Conservation (phyloP, 2,113 vertebrate species). For the Sebastes schlegelii region DNA sequence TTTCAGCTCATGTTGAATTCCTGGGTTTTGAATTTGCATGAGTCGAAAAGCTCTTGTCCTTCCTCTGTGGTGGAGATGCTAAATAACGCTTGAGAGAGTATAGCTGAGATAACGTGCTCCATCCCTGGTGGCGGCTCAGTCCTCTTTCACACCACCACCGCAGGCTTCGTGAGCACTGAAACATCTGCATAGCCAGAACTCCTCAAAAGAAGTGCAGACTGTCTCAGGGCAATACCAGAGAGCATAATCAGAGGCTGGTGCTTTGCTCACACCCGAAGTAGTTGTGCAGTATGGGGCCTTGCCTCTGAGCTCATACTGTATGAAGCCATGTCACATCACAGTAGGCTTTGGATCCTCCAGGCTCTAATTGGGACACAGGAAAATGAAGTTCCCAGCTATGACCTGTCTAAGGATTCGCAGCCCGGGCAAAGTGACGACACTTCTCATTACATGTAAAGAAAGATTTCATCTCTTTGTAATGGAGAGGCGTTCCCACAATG, state of each 20-base stretch:
- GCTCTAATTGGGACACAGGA: constrained; percentile 77
- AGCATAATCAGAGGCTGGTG: constrained; percentile 61
- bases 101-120: constrained; percentile 38
- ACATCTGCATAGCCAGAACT: constrained; percentile 74
- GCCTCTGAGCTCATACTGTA: constrained; percentile 46
- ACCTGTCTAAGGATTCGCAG: constrained; percentile 67
- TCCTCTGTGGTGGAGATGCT: constrained; percentile 19
- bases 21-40: neutral
- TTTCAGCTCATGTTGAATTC: constrained; percentile 3
- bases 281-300: constrained; percentile 39
- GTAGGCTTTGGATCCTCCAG: constrained; percentile 63
- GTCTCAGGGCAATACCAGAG: constrained; percentile 65
- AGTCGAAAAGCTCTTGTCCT: constrained; percentile 15
- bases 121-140: constrained; percentile 55
- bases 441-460: constrained; percentile 67
- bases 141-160: constrained; percentile 42
- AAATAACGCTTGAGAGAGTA: constrained; percentile 46
- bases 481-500: constrained; percentile 67
- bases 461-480: constrained; percentile 72
- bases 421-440: constrained; percentile 67
- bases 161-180: constrained; percentile 48
- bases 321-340: constrained; percentile 72
- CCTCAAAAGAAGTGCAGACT: constrained; percentile 60
- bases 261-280: constrained; percentile 67
- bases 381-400: constrained; percentile 75